Evolutionary conservation across 2,888 invertebrate genomes (phyloP).

Genomic region (Nycteola revayana): DNA sequence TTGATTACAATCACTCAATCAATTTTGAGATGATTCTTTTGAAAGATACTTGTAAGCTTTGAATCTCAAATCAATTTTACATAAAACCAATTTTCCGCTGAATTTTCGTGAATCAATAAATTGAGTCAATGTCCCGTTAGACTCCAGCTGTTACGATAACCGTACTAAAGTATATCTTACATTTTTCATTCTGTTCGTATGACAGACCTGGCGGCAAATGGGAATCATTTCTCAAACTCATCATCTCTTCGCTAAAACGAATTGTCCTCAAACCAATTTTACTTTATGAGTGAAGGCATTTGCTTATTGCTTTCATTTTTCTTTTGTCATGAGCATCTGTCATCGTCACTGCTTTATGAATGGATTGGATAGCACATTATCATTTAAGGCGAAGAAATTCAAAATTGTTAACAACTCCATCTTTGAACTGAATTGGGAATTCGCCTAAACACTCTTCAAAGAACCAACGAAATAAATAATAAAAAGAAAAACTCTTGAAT

Average conservation of each 20-base stretch:
- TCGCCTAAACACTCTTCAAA: too few relatives aligned
- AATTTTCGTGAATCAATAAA: slow-evolving; percentile 15
- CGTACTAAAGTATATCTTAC: slow-evolving; percentile 23
- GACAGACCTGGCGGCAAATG: slow-evolving; percentile 5
- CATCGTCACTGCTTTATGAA: slow-evolving; percentile 54
- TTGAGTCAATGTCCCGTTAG: slow-evolving; percentile 14
- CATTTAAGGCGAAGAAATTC: slow-evolving; percentile 18
- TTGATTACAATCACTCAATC: too few relatives aligned
- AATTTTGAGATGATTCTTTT: neutral
- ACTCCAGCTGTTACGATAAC: slow-evolving; percentile 20
- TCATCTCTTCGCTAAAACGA: slow-evolving; percentile 51
- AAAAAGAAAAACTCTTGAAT: too few relatives aligned
- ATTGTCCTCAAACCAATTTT: slow-evolving; percentile 72
- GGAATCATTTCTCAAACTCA: slow-evolving; percentile 57
- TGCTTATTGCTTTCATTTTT: slow-evolving; percentile 71
- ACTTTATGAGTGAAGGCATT: slow-evolving; percentile 73
- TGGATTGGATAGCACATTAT: slow-evolving; percentile 47
- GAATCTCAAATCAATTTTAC: slow-evolving; percentile 6
- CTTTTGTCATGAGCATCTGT: slow-evolving; percentile 63
- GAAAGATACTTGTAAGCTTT: neutral
- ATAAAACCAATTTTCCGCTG: slow-evolving; percentile 5
- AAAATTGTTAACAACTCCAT: slow-evolving; percentile 18
- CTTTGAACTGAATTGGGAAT: slow-evolving; percentile 1
- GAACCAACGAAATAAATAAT: too few relatives aligned
- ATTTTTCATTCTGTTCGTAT: slow-evolving; percentile 1